phyloP scores from a whole-genome alignment of 2,113 vertebrate genomes.

The Picathartes gymnocephalus region DNA sequence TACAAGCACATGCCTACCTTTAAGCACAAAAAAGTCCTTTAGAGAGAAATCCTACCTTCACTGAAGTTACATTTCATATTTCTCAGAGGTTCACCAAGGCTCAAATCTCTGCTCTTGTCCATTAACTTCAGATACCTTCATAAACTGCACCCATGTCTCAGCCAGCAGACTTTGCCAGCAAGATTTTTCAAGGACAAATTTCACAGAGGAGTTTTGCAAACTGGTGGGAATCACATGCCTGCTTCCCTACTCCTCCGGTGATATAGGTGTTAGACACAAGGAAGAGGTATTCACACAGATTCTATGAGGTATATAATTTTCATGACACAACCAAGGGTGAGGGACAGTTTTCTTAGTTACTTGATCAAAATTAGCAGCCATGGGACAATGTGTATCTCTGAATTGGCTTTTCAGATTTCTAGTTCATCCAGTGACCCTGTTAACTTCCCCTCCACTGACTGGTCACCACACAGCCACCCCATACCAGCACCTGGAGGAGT shows the following conservation, averaged over 20 bases:
- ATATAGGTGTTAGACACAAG: neutral
- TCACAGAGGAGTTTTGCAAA: neutral
- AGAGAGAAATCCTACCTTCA: neutral
- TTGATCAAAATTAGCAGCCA: neutral
- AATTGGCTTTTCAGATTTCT: neutral
- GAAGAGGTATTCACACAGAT: neutral
- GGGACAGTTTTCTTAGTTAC: neutral
- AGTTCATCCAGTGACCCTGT: neutral
- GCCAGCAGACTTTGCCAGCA: neutral
- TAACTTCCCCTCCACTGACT: neutral
- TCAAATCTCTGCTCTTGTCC: neutral
- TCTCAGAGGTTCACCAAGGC: neutral
- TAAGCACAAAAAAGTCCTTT: neutral
- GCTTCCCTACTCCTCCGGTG: rapidly evolving
- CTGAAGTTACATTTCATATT: neutral
- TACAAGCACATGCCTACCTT: neutral
- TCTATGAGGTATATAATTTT: neutral
- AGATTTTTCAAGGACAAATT: neutral
- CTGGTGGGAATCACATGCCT: neutral
- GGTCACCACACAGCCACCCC: neutral
- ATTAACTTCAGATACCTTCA: neutral
- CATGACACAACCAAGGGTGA: neutral
- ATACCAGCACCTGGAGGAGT: neutral
- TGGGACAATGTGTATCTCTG: neutral
- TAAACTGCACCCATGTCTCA: neutral